Percentiles rank a stretch among this genome's conserved stretches.
phyloP scores from a whole-genome alignment of 2,113 vertebrate species.

The Pedetes capensis region DNA sequence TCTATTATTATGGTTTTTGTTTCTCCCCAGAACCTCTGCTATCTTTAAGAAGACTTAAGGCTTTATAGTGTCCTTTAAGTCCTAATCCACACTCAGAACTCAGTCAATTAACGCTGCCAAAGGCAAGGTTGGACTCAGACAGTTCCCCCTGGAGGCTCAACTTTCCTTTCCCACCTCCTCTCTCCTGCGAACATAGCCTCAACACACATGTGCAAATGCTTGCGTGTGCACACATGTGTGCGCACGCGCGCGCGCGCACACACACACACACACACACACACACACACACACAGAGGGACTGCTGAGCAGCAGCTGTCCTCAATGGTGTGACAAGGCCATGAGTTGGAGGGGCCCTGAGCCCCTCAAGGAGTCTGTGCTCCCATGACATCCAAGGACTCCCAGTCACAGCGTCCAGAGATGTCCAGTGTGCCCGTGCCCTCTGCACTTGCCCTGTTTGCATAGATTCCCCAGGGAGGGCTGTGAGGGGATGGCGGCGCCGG shows the following conservation, averaged over 20 bases:
- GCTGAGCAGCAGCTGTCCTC: not conserved
- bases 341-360: not conserved
- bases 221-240: accelerated
- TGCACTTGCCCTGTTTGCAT: accelerated
- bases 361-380: not conserved
- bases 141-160: accelerated
- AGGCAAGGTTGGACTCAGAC: not conserved
- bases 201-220: not conserved
- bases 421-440: accelerated
- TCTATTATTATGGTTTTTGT: not conserved
- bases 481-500: accelerated
- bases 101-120: not conserved
- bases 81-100: accelerated
- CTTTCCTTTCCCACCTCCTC: not conserved
- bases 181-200: not conserved
- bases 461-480: not conserved
- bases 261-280: not conserved
- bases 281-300: not conserved
- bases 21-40: not conserved
- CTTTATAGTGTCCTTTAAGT: too few relatives aligned
- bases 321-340: too few relatives aligned
- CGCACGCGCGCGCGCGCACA: too few relatives aligned
- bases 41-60: too few relatives aligned
- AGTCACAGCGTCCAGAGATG: too few relatives aligned
- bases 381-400: accelerated